Base-by-base conservation (phyloP, 2,888 invertebrate genomes). In the Parochlus steinenii region DNA sequence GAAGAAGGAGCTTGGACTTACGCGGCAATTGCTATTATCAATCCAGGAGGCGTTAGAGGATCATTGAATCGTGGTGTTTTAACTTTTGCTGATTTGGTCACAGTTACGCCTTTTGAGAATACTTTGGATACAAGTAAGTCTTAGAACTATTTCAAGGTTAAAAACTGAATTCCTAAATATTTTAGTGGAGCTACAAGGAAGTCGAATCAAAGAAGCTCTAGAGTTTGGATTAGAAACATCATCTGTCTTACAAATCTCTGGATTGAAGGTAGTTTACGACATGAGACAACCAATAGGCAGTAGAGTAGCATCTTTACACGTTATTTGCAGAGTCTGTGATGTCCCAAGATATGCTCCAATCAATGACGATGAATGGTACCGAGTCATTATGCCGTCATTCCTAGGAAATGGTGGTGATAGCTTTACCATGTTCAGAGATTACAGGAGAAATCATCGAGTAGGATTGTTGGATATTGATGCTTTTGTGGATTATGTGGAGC, bases 101-200 rank as follows among this genome's bases (percentile, higher is more conserved):
- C 71, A 45, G 67, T 74, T 16, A 64, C 74, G 39, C 87, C 87
- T 1, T 89, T 86, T 49, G 71, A 72, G 48, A 85, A 85, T 54
- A 69, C 66, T 28, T 61, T 83, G 39, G 74, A 80, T 46, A 62
- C 74, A 10, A n/a, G n/a, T n/a, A n/a, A n/a, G n/a, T n/a, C n/a
- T n/a, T n/a, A n/a, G n/a, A n/a, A n/a, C n/a, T n/a, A n/a, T n/a
- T n/a, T n/a, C n/a, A n/a, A n/a, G n/a, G n/a, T n/a, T n/a, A n/a
- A n/a, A n/a, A n/a, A n/a, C n/a, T n/a, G n/a, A n/a, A n/a, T n/a
- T n/a, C n/a, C n/a, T n/a, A n/a, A n/a, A n/a, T n/a, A n/a, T n/a
- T n/a, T 17, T n/a, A 6, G 6, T 30, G 3, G 30, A 30, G 20
- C 4, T 30, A 3, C 30, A 18, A 2, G 30, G 30, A n/a, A 19